A percentile compares a stretch with the other conserved stretches of the same genome.
Conservation (phyloP, 64 coral and sea anemone genomes). For the Anthopleura sola region DNA sequence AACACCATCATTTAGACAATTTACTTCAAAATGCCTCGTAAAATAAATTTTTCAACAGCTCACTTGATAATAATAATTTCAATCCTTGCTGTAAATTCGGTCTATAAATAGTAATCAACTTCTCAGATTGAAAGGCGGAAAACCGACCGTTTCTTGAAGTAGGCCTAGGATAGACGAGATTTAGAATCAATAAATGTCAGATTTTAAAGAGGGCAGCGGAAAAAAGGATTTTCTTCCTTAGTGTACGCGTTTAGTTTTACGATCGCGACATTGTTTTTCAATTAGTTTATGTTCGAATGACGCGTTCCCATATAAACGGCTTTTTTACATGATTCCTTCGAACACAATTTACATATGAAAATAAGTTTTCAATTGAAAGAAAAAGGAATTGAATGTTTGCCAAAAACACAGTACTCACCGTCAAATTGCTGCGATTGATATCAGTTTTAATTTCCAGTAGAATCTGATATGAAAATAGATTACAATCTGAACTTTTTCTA, state of each 20-base stretch:
- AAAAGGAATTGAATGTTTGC: background rate
- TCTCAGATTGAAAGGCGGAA: background rate
- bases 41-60: no score
- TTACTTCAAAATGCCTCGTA: background rate
- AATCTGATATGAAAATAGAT: background rate
- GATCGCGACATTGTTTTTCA: background rate
- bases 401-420: background rate
- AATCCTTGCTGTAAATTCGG: background rate
- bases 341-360: background rate
- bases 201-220: background rate
- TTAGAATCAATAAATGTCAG: background rate
- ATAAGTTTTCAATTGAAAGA: background rate
- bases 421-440: background rate
- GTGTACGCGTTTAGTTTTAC: background rate
- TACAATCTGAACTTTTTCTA: background rate
- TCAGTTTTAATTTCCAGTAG: background rate
- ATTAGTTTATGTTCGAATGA: background rate
- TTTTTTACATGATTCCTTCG: background rate
- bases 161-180: background rate
- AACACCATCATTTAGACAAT: background rate
- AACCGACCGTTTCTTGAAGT: background rate
- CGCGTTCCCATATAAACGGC: background rate
- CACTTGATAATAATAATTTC: background rate
- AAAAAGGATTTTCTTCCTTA: background rate
- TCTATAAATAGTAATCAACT: background rate